Evolutionary conservation across 2,797 vertebrate species (phyloP).

Genomic region (Hyperoplus lanceolatus): DNA sequence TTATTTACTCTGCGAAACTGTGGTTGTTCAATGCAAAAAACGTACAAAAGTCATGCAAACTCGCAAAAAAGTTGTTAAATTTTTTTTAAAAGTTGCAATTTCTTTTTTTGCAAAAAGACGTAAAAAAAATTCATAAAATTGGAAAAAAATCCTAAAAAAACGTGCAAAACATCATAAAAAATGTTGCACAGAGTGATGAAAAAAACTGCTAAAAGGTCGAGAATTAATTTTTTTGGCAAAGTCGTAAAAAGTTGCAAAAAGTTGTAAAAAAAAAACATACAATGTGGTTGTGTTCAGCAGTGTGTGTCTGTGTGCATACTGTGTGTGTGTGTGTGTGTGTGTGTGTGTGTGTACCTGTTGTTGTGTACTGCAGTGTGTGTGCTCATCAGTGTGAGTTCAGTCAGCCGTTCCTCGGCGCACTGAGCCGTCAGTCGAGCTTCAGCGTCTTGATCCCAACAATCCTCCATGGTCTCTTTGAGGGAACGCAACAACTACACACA

Average conservation of each 20-base stretch:
- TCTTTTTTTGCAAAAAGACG: too few relatives aligned
- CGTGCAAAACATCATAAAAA: too few relatives aligned
- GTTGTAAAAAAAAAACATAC: too few relatives aligned
- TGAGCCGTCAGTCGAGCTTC: slow-evolving; percentile 95
- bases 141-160: too few relatives aligned
- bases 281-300: neutral
- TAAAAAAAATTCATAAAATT: too few relatives aligned
- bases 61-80: too few relatives aligned
- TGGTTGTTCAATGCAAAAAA: neutral
- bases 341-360: slow-evolving; percentile 81
- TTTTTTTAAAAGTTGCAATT: too few relatives aligned
- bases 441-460: slow-evolving; percentile 98
- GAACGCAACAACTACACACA: slow-evolving; percentile 89
- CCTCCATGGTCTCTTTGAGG: slow-evolving; percentile 97
- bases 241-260: too few relatives aligned
- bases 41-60: too few relatives aligned
- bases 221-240: too few relatives aligned
- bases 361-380: slow-evolving; percentile 92
- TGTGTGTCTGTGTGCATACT: neutral
- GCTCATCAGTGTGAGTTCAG: slow-evolving; percentile 93
- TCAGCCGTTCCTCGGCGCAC: slow-evolving; percentile 95
- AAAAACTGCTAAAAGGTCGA: too few relatives aligned
- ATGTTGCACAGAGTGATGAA: too few relatives aligned
- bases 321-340: slow-evolving; percentile 1
- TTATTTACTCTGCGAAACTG: slow-evolving; percentile 31